Evolutionary conservation across 2,113 vertebrate genomes (phyloP), one percentile per base, ranked within the genome.

Genomic region (Hymenochirus boettgeri): DNA sequence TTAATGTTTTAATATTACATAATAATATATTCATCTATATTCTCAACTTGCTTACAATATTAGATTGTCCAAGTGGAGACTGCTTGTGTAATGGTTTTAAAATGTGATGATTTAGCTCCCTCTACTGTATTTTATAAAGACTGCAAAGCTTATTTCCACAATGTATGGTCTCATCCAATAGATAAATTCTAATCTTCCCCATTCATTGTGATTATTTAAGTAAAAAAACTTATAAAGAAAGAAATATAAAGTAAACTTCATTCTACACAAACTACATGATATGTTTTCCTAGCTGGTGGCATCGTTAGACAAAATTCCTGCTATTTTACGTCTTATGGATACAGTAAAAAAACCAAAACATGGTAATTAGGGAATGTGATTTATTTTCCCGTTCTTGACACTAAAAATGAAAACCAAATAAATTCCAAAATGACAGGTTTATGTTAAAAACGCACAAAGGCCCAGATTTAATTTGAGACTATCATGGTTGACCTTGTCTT

Each of bases 81-180:
- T 35, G 2, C 33, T 2, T 35, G 8, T 13, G 15, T 35, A 35
- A 35, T 35, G 10, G 15, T 35, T 35, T 7, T 21, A 25, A 66
- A 66, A 66, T 17, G 25, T 52, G 42, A 29, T 31, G 33, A 39
- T 59, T 22, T 15, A 39, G 56, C 57, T n/a, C 56, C 65, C 65
- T 67, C 65, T 67, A 24, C 56, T 67, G 65, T 33, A 57, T 3
- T 7, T 17, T 5, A 46, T 10, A 6, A 18, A 50, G 5, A 65
- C 5, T 65, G 17, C 62, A 57, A 7, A 1, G 10, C 12, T 42
- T 4, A 42, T 42, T n/a, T 42, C 13, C n/a, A n/a, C n/a, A n/a
- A n/a, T n/a, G n/a, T n/a, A n/a, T n/a, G n/a, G n/a, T n/a, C n/a
- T n/a, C n/a, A n/a, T n/a, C n/a, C n/a, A n/a, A 13, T 39, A 39